A percentile compares a stretch with the other conserved stretches of the same genome.
Evolutionary conservation across 2,888 invertebrate species (phyloP).

Genomic region (Cylindroiulus punctatus): DNA sequence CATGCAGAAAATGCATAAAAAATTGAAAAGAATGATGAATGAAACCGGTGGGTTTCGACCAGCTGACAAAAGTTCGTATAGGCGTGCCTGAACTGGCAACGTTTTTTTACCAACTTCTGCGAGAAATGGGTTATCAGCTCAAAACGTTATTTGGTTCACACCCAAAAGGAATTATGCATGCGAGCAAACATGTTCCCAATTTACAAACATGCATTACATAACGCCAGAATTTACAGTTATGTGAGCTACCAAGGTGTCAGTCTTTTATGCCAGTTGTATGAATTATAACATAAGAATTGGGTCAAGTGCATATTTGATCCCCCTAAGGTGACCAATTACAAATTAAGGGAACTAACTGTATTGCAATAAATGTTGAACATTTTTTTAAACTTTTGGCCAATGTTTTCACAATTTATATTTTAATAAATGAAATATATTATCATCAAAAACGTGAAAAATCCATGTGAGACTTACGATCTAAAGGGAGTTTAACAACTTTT

Average conservation of each 20-base stretch:
- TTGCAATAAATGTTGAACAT: no score
- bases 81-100: not conserved
- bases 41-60: not conserved
- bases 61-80: not conserved
- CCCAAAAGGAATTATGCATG: not conserved
- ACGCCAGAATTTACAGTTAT: not conserved
- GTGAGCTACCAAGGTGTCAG: not conserved
- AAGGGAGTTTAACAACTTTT: not conserved
- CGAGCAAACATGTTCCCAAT: not conserved
- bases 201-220: not conserved
- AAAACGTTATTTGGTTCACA: slow-evolving; percentile 15
- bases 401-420: no score
- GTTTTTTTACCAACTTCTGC: not conserved
- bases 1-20: slow-evolving; percentile 1
- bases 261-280: no score
- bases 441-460: no score
- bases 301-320: no score
- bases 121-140: not conserved
- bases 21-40: not conserved
- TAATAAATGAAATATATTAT: no score
- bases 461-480: no score
- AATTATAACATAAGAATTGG: no score
- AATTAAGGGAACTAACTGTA: no score
- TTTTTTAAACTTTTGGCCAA: no score
- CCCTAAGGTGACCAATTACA: no score